Evolutionary conservation across 2,113 vertebrate genomes (phyloP).

Genomic region (Eclectus roratus): DNA sequence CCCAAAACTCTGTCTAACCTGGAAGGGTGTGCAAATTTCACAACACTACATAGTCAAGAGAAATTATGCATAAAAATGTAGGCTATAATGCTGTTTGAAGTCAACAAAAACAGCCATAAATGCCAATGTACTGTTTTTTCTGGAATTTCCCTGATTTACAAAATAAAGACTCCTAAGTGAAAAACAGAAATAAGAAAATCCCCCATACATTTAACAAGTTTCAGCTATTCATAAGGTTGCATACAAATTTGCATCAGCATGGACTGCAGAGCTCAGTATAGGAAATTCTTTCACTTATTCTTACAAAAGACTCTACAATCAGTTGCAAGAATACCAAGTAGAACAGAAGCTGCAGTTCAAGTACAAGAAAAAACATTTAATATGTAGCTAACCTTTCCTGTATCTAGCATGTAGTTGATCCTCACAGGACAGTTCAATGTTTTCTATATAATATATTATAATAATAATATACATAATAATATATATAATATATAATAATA

Average conservation of each 20-base stretch:
- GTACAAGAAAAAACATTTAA: not conserved
- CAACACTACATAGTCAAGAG: not conserved
- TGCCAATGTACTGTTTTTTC: not conserved
- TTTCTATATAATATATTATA: not conserved
- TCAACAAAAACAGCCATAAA: not conserved
- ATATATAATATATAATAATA: too few species aligned
- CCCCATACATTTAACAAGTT: not conserved
- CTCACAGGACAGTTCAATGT: not conserved
- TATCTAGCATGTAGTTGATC: not conserved
- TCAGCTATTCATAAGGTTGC: not conserved
- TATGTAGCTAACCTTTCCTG: not conserved
- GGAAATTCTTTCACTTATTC: not conserved
- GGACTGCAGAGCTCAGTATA: not conserved
- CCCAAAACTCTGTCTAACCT: not conserved
- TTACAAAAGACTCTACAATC: not conserved
- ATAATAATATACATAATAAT: too few species aligned
- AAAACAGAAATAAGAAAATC: constrained; percentile 1
- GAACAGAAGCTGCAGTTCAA: not conserved
- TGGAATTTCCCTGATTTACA: not conserved
- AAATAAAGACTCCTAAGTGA: not conserved
- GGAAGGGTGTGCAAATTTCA: not conserved
- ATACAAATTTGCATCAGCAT: not conserved
- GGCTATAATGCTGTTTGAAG: not conserved
- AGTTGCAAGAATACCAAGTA: not conserved
- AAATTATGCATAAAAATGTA: not conserved